Evolutionary conservation across 1,140 invertebrate genomes (phyloP), one percentile per base, ranked within the genome.

Genomic region (Trichonephila clavipes): DNA sequence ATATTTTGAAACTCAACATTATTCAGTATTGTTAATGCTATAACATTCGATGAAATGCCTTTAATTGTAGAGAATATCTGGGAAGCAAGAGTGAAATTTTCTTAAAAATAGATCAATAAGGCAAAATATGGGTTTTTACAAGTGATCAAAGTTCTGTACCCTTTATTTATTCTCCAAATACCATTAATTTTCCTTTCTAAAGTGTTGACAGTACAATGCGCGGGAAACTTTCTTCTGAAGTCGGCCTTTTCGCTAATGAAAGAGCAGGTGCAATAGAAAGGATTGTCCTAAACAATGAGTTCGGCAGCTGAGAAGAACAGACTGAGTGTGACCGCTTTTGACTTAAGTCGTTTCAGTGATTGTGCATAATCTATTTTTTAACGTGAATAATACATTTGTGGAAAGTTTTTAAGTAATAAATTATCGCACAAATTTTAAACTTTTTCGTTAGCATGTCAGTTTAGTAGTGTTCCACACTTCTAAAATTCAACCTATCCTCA

Each of bases 281-380:
- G 66, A 69, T 69, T 69, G 66, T 69, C 66, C 66, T n/a, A 28
- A 69, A 69, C 66, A 69, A 69, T 69, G 66, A 28, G n/a, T 21
- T 8, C 10, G 21, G 8, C 66, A 28, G 66, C 1, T 12, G n/a
- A 28, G n/a, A 12, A 69, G 24, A 69, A 24, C 10, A 14, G 66
- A 12, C 24, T 69, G 28, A 1, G 28, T 28, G 28, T 28, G 12
- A 69, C n/a, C 12, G 24, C 66, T 69, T 10, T n/a, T 69, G 24
- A 28, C 66, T 69, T 24, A 24, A 14, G 66, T 28, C 66, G 24
- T 24, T 51, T n/a, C 8, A 24, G n/a, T 69, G n/a, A 69, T 19
- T 19, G 24, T 69, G 66, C n/a, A 69, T 28, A 24, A 69, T 62
- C 5, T 62, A 16, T 21, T 19, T 62, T 62, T 21, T 12, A 12